phyloP scores from a whole-genome alignment of 2,888 invertebrate genomes.

The Ditylenchus weischeri region DNA sequence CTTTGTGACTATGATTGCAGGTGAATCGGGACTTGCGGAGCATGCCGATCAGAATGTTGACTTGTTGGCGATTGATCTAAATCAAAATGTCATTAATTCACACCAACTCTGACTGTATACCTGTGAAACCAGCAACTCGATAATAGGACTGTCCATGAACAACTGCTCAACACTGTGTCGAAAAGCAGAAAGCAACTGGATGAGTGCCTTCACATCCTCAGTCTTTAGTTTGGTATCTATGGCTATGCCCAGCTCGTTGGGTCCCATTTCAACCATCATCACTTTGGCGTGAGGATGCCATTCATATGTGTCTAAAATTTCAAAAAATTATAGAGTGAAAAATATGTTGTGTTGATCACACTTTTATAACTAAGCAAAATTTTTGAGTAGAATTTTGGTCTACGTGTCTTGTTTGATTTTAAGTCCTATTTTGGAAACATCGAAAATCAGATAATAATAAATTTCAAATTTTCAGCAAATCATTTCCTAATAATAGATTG shows the following conservation, averaged over 20 bases:
- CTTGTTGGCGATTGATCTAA: slow-evolving; percentile 45
- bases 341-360: background rate
- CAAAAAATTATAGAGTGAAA: background rate
- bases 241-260: slow-evolving; percentile 42
- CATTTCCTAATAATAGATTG: too few relatives aligned
- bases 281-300: slow-evolving; percentile 46
- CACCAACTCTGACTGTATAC: slow-evolving; percentile 16
- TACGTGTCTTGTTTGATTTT: too few relatives aligned
- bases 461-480: too few relatives aligned
- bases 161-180: slow-evolving; percentile 40
- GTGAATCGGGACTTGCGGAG: slow-evolving; percentile 26
- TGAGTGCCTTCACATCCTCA: slow-evolving; percentile 35
- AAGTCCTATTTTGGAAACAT: background rate
- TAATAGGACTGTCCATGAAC: slow-evolving; percentile 45
- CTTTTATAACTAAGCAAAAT: background rate
- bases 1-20: background rate
- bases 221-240: slow-evolving; percentile 42
- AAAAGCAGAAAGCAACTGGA: slow-evolving; percentile 39
- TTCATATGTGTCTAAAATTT: slow-evolving; percentile 35
- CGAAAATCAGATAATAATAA: too few relatives aligned
- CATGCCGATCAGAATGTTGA: slow-evolving; percentile 38
- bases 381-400: too few relatives aligned
- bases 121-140: slow-evolving; percentile 46
- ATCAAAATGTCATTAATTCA: background rate
- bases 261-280: slow-evolving; percentile 41